These are phyloP conservation scores for Brachyhypopomus occidentalis DNA, from an alignment of 2,113 vertebrate species.

Conservation along the genomic window DNA sequence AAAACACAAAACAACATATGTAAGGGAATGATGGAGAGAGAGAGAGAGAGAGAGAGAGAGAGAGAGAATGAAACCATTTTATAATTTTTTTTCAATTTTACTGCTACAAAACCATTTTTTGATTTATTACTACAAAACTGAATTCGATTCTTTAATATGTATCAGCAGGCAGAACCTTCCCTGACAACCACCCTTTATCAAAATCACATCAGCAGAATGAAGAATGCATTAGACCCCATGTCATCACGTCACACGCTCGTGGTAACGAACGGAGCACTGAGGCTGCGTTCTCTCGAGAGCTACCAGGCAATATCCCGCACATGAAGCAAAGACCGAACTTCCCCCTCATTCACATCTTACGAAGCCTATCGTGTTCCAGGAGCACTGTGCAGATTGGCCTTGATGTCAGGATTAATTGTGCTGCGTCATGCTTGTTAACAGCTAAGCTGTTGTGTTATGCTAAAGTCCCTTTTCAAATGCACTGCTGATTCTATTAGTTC, in stretches of 20 bases:
- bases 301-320: conserved; percentile 13
- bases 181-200: conserved; percentile 34
- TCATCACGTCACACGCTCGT: conserved; percentile 16
- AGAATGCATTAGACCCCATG: conserved; percentile 34
- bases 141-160: conserved; percentile 25
- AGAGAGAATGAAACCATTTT: conserved; percentile 19
- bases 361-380: neutral
- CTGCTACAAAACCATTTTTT: neutral
- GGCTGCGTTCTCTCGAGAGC: conserved; percentile 10
- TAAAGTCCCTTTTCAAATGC: neutral
- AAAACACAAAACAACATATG: conserved; percentile 41
- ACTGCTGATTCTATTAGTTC: neutral
- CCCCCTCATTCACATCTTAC: neutral
- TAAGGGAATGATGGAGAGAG: conserved; percentile 10
- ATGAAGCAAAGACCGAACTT: neutral
- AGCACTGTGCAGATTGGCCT: neutral
- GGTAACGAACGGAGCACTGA: conserved; percentile 25
- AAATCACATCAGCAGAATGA: conserved; percentile 40
- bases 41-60: conserved; percentile 32
- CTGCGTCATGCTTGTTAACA: neutral
- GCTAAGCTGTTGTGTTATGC: neutral
- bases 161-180: conserved; percentile 6
- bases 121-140: conserved; percentile 7
- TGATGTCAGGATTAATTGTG: neutral
- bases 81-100: no score